A percentile compares a stretch with the other conserved stretches of the same genome.
phyloP scores from a whole-genome alignment of 2,888 invertebrate genomes.

The Lymantria monacha region DNA sequence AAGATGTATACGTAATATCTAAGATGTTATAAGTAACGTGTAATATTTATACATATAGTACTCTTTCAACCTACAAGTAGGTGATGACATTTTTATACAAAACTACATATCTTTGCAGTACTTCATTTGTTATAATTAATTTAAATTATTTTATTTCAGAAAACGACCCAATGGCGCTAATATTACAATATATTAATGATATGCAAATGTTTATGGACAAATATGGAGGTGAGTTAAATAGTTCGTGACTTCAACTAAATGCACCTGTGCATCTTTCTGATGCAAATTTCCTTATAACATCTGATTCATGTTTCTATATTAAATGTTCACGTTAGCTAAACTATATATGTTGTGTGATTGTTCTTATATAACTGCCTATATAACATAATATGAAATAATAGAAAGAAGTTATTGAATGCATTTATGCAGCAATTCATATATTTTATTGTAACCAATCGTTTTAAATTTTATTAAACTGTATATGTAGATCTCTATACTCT shows the following conservation, averaged over 20 bases:
- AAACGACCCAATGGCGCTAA: slow-evolving; percentile 87
- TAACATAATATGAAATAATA: too few species aligned
- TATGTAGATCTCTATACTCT: too few species aligned
- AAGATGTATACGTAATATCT: neutral
- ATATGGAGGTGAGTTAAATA: slow-evolving; percentile 87
- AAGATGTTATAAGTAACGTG: neutral
- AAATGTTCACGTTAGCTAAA: neutral
- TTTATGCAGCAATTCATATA: too few species aligned
- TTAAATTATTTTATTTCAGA: slow-evolving; percentile 64
- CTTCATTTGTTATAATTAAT: slow-evolving; percentile 37
- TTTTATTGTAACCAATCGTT: too few species aligned
- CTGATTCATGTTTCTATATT: neutral
- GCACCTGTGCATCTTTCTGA: slow-evolving; percentile 1
- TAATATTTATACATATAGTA: slow-evolving; percentile 6
- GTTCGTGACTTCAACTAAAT: slow-evolving; percentile 5
- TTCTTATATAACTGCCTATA: too few species aligned
- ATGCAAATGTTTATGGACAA: slow-evolving; percentile 91
- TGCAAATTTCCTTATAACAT: slow-evolving; percentile 2
- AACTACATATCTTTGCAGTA: slow-evolving; percentile 25
- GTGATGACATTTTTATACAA: slow-evolving; percentile 10
- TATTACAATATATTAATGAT: slow-evolving; percentile 89
- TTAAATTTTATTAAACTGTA: too few species aligned
- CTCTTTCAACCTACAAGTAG: slow-evolving; percentile 14
- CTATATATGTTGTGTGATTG: too few species aligned
- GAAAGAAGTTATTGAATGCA: too few species aligned